A percentile compares a stretch with the other conserved stretches of the same genome.
Evolutionary conservation across 2,888 invertebrate genomes (phyloP).

Genomic region (Creontiades dilutus): DNA sequence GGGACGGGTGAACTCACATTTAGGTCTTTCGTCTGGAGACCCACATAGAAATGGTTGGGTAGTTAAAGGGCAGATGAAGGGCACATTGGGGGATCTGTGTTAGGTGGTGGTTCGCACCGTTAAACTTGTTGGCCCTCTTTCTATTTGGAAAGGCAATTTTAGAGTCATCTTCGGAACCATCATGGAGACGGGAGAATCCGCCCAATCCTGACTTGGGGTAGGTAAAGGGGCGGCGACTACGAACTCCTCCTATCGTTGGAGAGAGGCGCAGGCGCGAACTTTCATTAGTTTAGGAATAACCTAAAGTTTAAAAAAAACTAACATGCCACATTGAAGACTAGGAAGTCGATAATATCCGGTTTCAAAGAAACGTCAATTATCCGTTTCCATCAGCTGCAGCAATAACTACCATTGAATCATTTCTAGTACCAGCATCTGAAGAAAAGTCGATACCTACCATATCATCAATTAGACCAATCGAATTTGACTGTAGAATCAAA

Average conservation of each 20-base stretch:
- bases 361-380: no score
- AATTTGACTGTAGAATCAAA: no score
- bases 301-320: not conserved
- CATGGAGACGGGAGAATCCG: constrained; percentile 17
- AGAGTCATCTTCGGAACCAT: constrained; percentile 24
- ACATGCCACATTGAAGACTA: no score
- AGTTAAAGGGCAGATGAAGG: constrained; percentile 43
- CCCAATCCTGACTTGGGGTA: constrained; percentile 42
- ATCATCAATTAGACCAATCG: no score
- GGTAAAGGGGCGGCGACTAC: constrained; percentile 44
- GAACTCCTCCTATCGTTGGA: constrained; percentile 15
- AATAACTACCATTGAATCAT: no score
- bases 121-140: constrained; percentile 34
- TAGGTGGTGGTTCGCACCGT: constrained; percentile 6
- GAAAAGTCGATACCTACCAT: no score
- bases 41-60: constrained; percentile 52
- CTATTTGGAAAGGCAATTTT: constrained; percentile 53
- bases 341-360: no score
- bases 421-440: no score
- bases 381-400: no score
- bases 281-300: not conserved
- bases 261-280: constrained; percentile 18
- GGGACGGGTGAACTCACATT: constrained; percentile 43
- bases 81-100: not conserved
- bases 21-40: constrained; percentile 49